These are phyloP conservation scores for Didymodactylos carnosus DNA, from an alignment of 2,888 invertebrate species.

Conservation along the genomic window DNA sequence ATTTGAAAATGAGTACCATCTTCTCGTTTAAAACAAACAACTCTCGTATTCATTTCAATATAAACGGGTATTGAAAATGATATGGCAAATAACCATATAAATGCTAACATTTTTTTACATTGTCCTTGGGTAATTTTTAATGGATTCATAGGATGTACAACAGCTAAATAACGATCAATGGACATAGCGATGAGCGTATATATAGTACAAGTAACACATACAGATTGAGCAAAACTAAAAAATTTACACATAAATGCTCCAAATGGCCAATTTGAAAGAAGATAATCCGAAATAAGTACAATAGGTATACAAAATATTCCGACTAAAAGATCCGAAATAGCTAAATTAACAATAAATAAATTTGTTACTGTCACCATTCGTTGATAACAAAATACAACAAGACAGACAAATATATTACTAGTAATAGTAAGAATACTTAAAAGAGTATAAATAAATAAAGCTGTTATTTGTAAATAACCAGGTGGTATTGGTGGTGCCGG, in stretches of 20 bases:
- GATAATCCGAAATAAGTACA: slow-evolving; percentile 3
- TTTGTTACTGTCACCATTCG: slow-evolving; percentile 10
- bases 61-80: slow-evolving; percentile 1
- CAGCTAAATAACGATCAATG: slow-evolving; percentile 11
- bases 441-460: slow-evolving; percentile 2
- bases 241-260: slow-evolving; percentile 4
- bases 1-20: slow-evolving; percentile 1
- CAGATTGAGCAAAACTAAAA: slow-evolving; percentile 7
- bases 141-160: slow-evolving; percentile 4
- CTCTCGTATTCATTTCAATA: not conserved
- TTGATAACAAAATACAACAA: slow-evolving; percentile 5
- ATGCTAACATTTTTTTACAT: not conserved
- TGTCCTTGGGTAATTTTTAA: not conserved
- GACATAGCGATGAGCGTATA: slow-evolving; percentile 11
- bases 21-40: not conserved
- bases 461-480: slow-evolving; percentile 1
- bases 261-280: slow-evolving; percentile 10
- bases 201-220: slow-evolving; percentile 3
- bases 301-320: slow-evolving; percentile 11
- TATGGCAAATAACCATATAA: slow-evolving; percentile 1
- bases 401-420: slow-evolving; percentile 7
- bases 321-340: slow-evolving; percentile 4
- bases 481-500: not conserved
- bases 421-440: slow-evolving; percentile 4
- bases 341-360: slow-evolving; percentile 13